phyloP scores from a whole-genome alignment of 2,113 vertebrate genomes.

The Illadopsis cleaveri region DNA sequence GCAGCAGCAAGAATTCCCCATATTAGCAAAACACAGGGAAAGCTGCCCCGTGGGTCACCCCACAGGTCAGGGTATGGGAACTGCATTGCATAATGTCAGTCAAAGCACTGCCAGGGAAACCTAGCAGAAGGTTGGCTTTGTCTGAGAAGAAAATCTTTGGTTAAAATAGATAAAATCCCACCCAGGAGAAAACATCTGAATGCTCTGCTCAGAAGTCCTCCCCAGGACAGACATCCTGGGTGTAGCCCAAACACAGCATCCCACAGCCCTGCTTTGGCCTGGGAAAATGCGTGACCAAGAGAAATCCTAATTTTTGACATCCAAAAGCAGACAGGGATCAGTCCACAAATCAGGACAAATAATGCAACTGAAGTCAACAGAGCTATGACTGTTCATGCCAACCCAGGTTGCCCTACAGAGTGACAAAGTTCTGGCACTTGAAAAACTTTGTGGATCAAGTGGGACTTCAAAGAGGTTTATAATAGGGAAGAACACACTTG shows the following conservation, averaged over 20 bases:
- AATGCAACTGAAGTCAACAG: not conserved
- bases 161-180: not conserved
- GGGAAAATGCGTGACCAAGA: not conserved
- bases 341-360: not conserved
- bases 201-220: not conserved
- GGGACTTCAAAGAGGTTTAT: not conserved
- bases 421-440: not conserved
- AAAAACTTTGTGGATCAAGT: not conserved
- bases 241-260: not conserved
- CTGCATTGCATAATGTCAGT: not conserved
- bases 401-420: not conserved
- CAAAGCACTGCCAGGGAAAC: not conserved
- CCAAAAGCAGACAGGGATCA: not conserved
- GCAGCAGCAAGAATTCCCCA: not conserved
- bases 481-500: not conserved
- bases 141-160: not conserved
- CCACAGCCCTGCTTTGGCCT: not conserved
- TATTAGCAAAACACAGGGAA: not conserved
- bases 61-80: not conserved
- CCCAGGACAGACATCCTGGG: not conserved
- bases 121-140: not conserved
- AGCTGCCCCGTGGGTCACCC: not conserved
- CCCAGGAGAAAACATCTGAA: not conserved
- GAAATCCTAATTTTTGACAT: not conserved
- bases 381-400: not conserved